Evolutionary conservation across 2,113 vertebrate species (phyloP).

Genomic region (Cyphomyrus plagiostoma): DNA sequence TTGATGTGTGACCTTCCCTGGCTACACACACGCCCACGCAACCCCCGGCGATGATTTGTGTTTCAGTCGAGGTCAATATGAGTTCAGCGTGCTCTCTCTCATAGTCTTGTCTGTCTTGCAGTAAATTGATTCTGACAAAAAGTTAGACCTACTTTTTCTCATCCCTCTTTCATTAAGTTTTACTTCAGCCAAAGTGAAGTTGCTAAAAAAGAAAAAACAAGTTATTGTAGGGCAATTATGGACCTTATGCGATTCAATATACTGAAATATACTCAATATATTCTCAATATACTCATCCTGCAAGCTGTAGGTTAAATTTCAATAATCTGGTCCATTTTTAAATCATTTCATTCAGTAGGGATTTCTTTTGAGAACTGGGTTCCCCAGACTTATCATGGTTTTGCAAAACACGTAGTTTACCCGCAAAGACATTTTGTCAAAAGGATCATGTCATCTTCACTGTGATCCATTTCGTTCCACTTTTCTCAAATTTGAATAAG

Average conservation of each 20-base stretch:
- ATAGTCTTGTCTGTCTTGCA: slow-evolving; percentile 17
- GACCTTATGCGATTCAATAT: not conserved
- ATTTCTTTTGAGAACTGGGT: not conserved
- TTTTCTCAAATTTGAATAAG: not conserved
- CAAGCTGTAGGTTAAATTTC: not conserved
- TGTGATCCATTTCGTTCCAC: not conserved
- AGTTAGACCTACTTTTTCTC: not conserved
- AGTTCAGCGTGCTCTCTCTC: slow-evolving; percentile 40
- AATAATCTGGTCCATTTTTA: not conserved
- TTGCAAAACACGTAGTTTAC: not conserved
- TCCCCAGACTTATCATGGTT: not conserved
- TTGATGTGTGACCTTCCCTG: not conserved
- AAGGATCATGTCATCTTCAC: not conserved
- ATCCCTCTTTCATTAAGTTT: not conserved
- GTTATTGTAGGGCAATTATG: not conserved
- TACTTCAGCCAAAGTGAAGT: not conserved
- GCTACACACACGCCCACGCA: not conserved
- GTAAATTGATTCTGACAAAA: slow-evolving; percentile 19
- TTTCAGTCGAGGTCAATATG: slow-evolving; percentile 27
- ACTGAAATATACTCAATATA: too few species aligned
- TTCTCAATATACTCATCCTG: too few species aligned
- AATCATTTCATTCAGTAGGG: not conserved
- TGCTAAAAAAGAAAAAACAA: not conserved
- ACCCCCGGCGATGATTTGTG: slow-evolving; percentile 18
- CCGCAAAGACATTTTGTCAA: not conserved